Evolutionary conservation across 2,888 invertebrate genomes (phyloP), one percentile per base, ranked within the genome.

Genomic region (Lampropteryx suffumata): DNA sequence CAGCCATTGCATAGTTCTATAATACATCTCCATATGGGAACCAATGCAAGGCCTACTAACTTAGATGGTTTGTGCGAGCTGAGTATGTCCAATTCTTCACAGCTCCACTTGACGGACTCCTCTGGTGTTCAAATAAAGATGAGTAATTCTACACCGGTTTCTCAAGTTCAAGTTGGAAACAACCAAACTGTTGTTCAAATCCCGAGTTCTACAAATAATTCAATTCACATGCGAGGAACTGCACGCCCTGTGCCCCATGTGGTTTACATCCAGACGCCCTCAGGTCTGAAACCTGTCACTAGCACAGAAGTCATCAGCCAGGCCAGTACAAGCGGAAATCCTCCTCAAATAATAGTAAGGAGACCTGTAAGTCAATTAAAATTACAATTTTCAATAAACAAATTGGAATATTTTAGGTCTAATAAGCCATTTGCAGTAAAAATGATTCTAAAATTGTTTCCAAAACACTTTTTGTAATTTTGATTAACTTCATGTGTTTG

Each of bases 231-330:
- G 44, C 65, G 90, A 44, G 82, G 84, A 14, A 57, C 80, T 0
- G 67, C 76, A 0, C 73, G 90, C 48, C 72, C 87, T 32, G 79
- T 92, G 59, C 82, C 92, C n/a, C 92, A 92, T 62, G 83, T 93
- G 59, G 92, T 93, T 29, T 93, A 92, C 65, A 92, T 93, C 47
- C 92, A 92, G 71, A 91, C 91, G 14, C 90, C 91, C 0, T 82
- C 87, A 10, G 91, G 91, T 21, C 64, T 91, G 61, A 90, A 90
- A 60, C 84, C 89, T 4, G 86, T 90, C 34, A 77, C 85, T 2
- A 88, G 85, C 55, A 82, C 87, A 2, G 90, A 91, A 30, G 84
- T 90, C 28, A 88, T 88, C 58, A 87, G 81, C 55, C 89, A 89
- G 71, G 86, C 86, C 56, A 88, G 86, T 67, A 84, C 87, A 13